Percentiles rank a stretch among this genome's conserved stretches.
Conservation (phyloP, 2,888 invertebrate genomes). For the Hypomecis atomaria region DNA sequence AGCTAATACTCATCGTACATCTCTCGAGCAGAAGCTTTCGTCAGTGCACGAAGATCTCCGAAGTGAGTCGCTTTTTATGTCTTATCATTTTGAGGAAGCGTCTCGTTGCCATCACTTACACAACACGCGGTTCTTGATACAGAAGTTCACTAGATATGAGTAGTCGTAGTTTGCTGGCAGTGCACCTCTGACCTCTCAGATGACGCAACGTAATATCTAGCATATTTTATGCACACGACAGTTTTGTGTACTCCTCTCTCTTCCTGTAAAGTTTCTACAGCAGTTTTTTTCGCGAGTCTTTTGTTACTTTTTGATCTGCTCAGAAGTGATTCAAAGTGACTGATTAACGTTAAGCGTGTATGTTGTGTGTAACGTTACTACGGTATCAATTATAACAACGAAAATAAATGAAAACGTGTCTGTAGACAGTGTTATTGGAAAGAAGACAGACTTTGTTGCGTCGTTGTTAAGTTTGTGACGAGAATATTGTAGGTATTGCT, state of each 20-base stretch:
- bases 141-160: no score
- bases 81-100: conserved; percentile 3
- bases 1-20: no score
- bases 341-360: neutral
- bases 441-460: conserved; percentile 10
- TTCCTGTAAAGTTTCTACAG: neutral
- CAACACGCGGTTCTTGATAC: no score
- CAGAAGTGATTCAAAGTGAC: neutral
- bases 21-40: no score
- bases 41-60: neutral
- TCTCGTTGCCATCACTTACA: neutral
- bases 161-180: no score
- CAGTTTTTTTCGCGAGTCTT: neutral
- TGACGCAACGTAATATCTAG: no score
- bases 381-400: conserved; percentile 31
- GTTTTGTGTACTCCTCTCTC: no score
- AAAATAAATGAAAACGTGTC: conserved; percentile 16
- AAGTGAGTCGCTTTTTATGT: conserved; percentile 17
- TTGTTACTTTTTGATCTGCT: neutral
- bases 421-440: conserved; percentile 21
- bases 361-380: conserved; percentile 1
- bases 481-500: conserved; percentile 18
- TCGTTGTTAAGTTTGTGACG: conserved; percentile 29
- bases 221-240: no score
- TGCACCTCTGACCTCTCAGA: no score